Conservation (phyloP, 1,140 invertebrate species). For the Muscidifurax raptorellus region DNA sequence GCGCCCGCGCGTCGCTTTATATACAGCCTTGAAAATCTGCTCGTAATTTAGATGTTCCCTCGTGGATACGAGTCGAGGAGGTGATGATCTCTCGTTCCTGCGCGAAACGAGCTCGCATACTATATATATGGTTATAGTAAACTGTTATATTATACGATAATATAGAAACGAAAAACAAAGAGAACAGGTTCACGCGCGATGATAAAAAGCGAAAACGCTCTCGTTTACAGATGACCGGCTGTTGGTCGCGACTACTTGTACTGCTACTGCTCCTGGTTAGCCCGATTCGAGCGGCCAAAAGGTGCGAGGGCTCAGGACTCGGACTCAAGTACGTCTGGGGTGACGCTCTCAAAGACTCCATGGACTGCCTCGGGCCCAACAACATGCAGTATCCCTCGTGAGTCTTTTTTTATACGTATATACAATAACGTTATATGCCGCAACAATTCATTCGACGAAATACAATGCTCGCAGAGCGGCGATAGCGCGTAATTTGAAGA, state of each 20-base stretch:
- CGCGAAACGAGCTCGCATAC: no score
- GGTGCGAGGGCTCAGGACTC: slow-evolving; percentile 77
- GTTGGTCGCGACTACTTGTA: slow-evolving; percentile 53
- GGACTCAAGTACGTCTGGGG: slow-evolving; percentile 89
- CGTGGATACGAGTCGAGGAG: background rate
- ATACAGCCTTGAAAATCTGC: background rate
- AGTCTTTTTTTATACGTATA: slow-evolving; percentile 65
- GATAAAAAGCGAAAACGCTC: slow-evolving; percentile 26
- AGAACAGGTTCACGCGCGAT: no score
- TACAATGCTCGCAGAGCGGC: slow-evolving; percentile 76
- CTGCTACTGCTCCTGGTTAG: slow-evolving; percentile 56
- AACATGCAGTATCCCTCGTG: slow-evolving; percentile 88
- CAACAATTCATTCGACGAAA: no score
- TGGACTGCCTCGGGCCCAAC: slow-evolving; percentile 87
- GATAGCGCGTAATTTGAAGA: slow-evolving; percentile 80
- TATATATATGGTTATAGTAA: no score
- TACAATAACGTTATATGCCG: no score
- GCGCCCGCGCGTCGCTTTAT: background rate
- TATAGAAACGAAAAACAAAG: background rate
- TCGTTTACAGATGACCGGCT: slow-evolving; percentile 66
- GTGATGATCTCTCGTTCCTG: background rate
- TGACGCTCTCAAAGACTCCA: slow-evolving; percentile 85
- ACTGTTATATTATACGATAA: no score
- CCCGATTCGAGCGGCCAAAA: slow-evolving; percentile 62
- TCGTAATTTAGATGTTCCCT: background rate